phyloP scores from a whole-genome alignment of 2,888 invertebrate species.

The Netelia fuscicornis region DNA sequence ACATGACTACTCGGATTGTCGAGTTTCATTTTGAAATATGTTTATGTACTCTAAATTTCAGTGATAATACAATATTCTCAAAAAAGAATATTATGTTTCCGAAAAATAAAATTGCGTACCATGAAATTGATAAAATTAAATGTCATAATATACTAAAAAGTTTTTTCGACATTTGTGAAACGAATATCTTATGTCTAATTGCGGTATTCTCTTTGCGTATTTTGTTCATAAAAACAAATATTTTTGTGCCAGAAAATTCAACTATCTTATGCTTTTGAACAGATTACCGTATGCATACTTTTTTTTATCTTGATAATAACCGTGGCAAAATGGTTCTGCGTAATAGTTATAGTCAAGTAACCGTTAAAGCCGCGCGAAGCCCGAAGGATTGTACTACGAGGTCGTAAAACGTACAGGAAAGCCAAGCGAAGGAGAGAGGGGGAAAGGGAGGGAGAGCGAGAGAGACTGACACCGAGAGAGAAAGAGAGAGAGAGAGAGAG shows the following conservation, averaged over 20 bases:
- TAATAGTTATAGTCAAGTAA: constrained; percentile 18
- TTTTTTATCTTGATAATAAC: neutral
- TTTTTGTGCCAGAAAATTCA: neutral
- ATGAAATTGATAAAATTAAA: too few species aligned
- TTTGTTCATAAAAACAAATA: neutral
- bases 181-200: too few species aligned
- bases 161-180: neutral
- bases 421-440: neutral
- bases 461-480: too few species aligned
- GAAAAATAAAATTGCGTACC: too few species aligned
- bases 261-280: too few species aligned
- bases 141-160: neutral
- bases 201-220: too few species aligned
- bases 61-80: too few species aligned
- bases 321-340: constrained; percentile 24
- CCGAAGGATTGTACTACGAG: constrained; percentile 36
- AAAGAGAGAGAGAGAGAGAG: too few species aligned
- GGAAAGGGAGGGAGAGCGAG: too few species aligned
- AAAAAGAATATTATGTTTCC: too few species aligned
- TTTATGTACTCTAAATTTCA: too few species aligned
- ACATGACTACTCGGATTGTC: constrained; percentile 29
- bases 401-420: constrained; percentile 49
- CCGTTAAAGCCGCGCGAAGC: constrained; percentile 13
- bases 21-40: neutral
- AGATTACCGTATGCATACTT: too few species aligned